Conservation (phyloP, 2,113 vertebrate species). For the Eptatretus burgeri region DNA sequence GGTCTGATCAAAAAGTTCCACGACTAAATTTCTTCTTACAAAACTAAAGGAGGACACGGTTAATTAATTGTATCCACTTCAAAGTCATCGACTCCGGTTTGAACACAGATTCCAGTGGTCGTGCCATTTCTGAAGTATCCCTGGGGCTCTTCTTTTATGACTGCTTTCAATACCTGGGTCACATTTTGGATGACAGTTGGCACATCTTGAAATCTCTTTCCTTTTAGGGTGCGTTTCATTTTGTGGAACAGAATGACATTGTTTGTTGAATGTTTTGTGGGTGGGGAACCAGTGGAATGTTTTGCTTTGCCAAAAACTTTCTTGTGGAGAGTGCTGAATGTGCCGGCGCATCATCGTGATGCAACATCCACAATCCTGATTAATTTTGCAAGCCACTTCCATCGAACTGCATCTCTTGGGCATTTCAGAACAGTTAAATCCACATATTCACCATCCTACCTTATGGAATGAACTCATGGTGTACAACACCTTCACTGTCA, state of each 20-base stretch:
- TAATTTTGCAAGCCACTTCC: neutral
- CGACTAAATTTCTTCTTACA: neutral
- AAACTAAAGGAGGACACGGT: neutral
- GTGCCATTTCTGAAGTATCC: no score
- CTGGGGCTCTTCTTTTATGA: neutral
- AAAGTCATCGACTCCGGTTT: neutral
- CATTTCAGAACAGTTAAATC: conserved; percentile 3
- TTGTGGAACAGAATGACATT: neutral
- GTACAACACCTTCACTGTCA: conserved; percentile 4
- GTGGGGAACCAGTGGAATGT: conserved; percentile 3
- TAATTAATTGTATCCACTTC: neutral
- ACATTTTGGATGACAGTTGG: neutral
- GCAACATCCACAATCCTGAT: neutral
- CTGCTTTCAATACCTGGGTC: neutral
- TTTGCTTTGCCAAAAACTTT: neutral
- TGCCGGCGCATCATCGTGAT: neutral
- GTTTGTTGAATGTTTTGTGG: neutral
- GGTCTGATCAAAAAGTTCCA: neutral
- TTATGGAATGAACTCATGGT: conserved; percentile 1
- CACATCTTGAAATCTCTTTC: neutral
- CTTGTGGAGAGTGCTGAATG: neutral
- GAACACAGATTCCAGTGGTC: neutral
- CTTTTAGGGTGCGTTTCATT: conserved; percentile 2
- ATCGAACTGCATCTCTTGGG: conserved; percentile 2
- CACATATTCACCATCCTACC: neutral